A percentile compares a stretch with the other conserved stretches of the same genome.
Evolutionary conservation across 2,888 invertebrate genomes (phyloP).

Genomic region (Phlogophora meticulosa): DNA sequence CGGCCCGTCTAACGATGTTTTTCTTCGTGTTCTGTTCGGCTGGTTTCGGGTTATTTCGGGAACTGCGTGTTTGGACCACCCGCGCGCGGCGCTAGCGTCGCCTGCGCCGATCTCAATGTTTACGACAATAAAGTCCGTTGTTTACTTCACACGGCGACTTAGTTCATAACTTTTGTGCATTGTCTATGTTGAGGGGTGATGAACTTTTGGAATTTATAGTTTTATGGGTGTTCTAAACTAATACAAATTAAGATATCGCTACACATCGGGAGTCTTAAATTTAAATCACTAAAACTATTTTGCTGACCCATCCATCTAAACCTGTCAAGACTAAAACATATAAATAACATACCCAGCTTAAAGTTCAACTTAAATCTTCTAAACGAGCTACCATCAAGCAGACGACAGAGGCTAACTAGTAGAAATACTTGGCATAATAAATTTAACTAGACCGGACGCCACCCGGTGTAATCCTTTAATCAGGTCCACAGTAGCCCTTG

Average conservation of each 20-base stretch:
- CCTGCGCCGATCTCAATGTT: slow-evolving; percentile 63
- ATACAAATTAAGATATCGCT: background rate
- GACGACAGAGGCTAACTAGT: slow-evolving; percentile 81
- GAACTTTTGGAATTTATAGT: slow-evolving; percentile 50
- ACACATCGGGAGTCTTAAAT: background rate
- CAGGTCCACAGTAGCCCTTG: slow-evolving; percentile 90
- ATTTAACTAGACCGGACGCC: slow-evolving; percentile 90
- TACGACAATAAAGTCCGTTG: slow-evolving; percentile 69
- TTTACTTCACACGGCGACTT: slow-evolving; percentile 75
- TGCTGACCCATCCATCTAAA: background rate
- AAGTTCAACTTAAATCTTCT: slow-evolving; percentile 63
- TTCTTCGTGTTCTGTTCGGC: slow-evolving; percentile 83
- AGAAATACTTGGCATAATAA: slow-evolving; percentile 90
- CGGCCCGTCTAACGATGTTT: slow-evolving; percentile 86
- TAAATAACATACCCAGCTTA: slow-evolving; percentile 53
- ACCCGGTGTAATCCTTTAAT: slow-evolving; percentile 90
- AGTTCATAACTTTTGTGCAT: slow-evolving; percentile 64
- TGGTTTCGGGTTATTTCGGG: slow-evolving; percentile 81
- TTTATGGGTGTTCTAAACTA: slow-evolving; percentile 26
- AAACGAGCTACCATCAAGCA: slow-evolving; percentile 60
- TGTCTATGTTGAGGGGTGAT: slow-evolving; percentile 65
- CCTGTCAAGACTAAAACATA: slow-evolving; percentile 22
- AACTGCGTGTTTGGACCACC: slow-evolving; percentile 84
- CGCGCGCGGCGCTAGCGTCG: slow-evolving; percentile 77
- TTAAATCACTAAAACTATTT: background rate